Conservation (phyloP, 2,113 vertebrate genomes). For the Epinephelus cyanopodus region DNA sequence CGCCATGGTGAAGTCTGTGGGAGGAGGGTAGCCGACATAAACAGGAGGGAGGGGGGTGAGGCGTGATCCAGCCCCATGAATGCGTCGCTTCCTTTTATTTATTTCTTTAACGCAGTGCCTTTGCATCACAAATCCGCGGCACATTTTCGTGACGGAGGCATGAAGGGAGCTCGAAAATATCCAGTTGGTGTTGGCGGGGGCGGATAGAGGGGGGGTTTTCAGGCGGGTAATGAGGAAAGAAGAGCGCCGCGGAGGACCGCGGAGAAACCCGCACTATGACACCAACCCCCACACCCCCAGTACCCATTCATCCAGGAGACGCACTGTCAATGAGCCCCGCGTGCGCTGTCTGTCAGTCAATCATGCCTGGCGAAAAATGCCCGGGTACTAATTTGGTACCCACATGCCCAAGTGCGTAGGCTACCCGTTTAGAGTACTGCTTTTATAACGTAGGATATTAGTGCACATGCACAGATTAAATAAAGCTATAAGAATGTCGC, state of each 20-base stretch:
- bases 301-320: constrained; percentile 22
- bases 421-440: neutral
- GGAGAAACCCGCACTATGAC: constrained; percentile 85
- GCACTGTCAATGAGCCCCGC: constrained; percentile 23
- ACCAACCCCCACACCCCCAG: constrained; percentile 33
- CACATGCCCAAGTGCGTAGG: neutral
- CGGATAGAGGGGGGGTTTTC: constrained; percentile 14
- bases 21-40: constrained; percentile 54
- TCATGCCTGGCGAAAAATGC: constrained; percentile 18
- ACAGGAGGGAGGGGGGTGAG: constrained; percentile 29
- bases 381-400: neutral
- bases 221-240: neutral
- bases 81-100: constrained; percentile 23
- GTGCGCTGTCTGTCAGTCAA: constrained; percentile 8
- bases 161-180: neutral
- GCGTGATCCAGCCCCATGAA: constrained; percentile 46
- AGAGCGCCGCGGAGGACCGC: constrained; percentile 56
- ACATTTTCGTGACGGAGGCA: constrained; percentile 79
- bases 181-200: neutral
- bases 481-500: neutral
- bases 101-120: constrained; percentile 67
- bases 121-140: constrained; percentile 77
- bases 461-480: neutral
- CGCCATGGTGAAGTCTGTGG: constrained; percentile 73
- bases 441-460: neutral